Base-by-base conservation (phyloP, 2,888 invertebrate genomes). In the Nomada lathburiana region DNA sequence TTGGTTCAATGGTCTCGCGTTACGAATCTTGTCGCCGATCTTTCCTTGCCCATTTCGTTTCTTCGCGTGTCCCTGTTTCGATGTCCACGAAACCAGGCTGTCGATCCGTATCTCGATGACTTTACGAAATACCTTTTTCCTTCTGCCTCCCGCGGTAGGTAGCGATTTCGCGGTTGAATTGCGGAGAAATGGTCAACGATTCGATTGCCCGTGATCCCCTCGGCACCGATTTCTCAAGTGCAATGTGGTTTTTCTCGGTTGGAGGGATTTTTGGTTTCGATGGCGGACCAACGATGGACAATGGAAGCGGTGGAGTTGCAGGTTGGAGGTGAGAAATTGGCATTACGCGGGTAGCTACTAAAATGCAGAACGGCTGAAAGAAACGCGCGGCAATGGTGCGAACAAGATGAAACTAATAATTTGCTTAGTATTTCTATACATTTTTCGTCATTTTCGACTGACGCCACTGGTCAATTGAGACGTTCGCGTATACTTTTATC, bases 121-220 rank as follows among this genome's bases (percentile, higher is more conserved):
- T 20, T 11, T 50, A 9, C 20, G 63, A 55, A 36, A 42, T 20
- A 16, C 18, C 11, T 47, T 73, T 73, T 36, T 13, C n/a, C 20
- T n/a, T 47, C 65, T 29, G 18, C 13, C 13, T 60, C 59, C 29
- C 29, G 29, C 4, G 60, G 0, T 50, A 50, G 29, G 20, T 2
- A 11, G 20, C 47, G 36, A 60, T 72, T 64, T 72, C 26, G 26
- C 72, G 72, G 53, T 73, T 47, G 13, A 13, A 55, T 55, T 55
- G n/a, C 20, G 63, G 23, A 5, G 52, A 47, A 63, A 60, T 50
- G 47, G 16, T 2, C 4, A 53, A 62, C 36, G 13, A 29, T 11
- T 29, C 11, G 64, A 55, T 72, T 64, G 52, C 2, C 2, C 7
- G 0, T 11, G n/a, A 42, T 63, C 29, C 5, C 16, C 11, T 1